Conservation (phyloP, 2,113 vertebrate species). For the Bubo blakistoni region DNA sequence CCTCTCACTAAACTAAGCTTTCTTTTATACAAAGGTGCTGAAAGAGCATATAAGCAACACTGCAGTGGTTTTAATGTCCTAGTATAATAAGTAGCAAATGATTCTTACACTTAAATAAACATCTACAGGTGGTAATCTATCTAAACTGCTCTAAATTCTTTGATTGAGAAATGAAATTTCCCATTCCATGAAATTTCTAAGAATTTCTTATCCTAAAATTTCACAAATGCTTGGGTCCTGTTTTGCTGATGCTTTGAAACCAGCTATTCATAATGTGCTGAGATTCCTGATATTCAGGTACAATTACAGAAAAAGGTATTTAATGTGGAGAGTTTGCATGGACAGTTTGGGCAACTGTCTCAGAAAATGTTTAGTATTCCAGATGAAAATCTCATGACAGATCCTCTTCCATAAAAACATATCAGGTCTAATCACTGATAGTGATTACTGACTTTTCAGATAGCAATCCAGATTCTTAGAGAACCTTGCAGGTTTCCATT, state of each 20-base stretch:
- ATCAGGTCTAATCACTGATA: background rate
- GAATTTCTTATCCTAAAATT: slow-evolving; percentile 6
- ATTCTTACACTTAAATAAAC: background rate
- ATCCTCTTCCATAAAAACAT: background rate
- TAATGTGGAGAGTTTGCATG: background rate
- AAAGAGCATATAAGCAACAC: background rate
- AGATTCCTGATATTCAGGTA: background rate
- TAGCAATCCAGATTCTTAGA: background rate
- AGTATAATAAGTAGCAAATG: slow-evolving; percentile 32
- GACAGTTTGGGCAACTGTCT: background rate
- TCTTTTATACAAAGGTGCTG: background rate
- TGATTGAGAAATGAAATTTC: slow-evolving; percentile 24
- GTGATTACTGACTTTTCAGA: background rate
- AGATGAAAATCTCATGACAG: background rate
- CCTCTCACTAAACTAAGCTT: background rate
- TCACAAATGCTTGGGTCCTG: background rate
- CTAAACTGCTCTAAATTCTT: slow-evolving; percentile 37
- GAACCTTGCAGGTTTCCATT: background rate
- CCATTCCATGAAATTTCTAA: slow-evolving; percentile 39
- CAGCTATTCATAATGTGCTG: background rate
- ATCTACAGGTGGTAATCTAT: background rate
- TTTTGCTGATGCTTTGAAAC: background rate
- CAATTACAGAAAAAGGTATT: background rate
- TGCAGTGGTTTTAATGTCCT: background rate
- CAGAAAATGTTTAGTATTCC: background rate